These are phyloP conservation scores for Cyprinus carpio DNA, from an alignment of 2,113 vertebrate genomes.

Conservation along the genomic window DNA sequence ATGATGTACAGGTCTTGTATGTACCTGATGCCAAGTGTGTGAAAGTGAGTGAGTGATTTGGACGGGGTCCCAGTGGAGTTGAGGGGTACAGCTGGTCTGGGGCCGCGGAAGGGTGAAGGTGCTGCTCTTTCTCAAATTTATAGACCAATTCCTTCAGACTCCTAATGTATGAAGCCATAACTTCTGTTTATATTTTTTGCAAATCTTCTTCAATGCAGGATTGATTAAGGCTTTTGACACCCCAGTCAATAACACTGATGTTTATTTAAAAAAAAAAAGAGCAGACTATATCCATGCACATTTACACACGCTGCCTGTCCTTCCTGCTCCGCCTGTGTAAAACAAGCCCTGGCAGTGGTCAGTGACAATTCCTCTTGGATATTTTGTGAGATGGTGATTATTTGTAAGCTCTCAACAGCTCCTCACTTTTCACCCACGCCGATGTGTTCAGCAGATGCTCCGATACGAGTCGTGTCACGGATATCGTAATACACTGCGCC, in stretches of 20 bases:
- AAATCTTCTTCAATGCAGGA: not conserved
- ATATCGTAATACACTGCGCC: not conserved
- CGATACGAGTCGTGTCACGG: not conserved
- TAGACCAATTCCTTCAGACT: not conserved
- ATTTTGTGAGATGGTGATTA: slow-evolving; percentile 38
- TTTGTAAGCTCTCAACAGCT: slow-evolving; percentile 48
- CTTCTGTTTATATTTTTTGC: not conserved
- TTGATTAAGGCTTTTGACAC: not conserved
- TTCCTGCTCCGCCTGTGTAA: not conserved
- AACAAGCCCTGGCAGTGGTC: slow-evolving; percentile 5
- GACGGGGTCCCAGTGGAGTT: slow-evolving; percentile 14
- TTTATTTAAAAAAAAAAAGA: not conserved
- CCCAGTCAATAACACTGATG: not conserved
- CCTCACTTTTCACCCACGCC: slow-evolving; percentile 18
- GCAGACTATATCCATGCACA: not conserved
- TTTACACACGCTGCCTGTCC: not conserved
- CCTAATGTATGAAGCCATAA: not conserved
- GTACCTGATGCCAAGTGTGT: slow-evolving; percentile 64
- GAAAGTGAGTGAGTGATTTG: slow-evolving; percentile 45
- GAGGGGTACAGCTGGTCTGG: slow-evolving; percentile 44
- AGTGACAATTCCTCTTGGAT: slow-evolving; percentile 32
- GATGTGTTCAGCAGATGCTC: slow-evolving; percentile 31
- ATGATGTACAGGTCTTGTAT: slow-evolving; percentile 71
- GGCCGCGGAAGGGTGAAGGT: slow-evolving; percentile 35
- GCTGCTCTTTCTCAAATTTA: slow-evolving; percentile 24